Conservation (phyloP, 2,797 vertebrate genomes). For the Enteromius unitaeniatus region DNA sequence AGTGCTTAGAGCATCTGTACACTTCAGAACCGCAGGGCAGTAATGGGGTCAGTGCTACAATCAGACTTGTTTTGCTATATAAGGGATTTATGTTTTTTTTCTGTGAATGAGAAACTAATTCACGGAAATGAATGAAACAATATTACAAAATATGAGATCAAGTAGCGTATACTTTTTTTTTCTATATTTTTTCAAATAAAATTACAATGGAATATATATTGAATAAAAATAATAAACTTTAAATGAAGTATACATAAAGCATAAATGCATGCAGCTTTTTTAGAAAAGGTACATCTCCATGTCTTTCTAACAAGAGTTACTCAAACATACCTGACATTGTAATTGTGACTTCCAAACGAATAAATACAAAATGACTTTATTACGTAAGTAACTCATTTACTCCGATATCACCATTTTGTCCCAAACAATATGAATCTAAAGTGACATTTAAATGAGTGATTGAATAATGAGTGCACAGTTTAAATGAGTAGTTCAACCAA, state of each 20-base stretch:
- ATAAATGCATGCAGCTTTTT: not conserved
- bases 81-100: not conserved
- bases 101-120: not conserved
- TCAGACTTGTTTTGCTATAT: not conserved
- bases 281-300: too few species aligned
- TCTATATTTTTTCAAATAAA: not conserved
- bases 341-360: not conserved
- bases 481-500: too few species aligned
- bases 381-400: not conserved
- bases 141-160: not conserved
- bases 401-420: not conserved
- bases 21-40: not conserved
- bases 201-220: not conserved
- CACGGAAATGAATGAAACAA: not conserved
- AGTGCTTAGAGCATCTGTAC: not conserved
- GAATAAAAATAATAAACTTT: not conserved
- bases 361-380: not conserved
- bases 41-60: not conserved
- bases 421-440: too few species aligned
- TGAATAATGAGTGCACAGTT: not conserved
- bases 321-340: not conserved
- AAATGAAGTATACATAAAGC: not conserved
- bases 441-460: not conserved
- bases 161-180: not conserved
- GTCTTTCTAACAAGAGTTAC: not conserved